Base-by-base conservation (phyloP, 37 sponge, comb jelly and placozoan genomes). In the Aplysina aerophoba region DNA sequence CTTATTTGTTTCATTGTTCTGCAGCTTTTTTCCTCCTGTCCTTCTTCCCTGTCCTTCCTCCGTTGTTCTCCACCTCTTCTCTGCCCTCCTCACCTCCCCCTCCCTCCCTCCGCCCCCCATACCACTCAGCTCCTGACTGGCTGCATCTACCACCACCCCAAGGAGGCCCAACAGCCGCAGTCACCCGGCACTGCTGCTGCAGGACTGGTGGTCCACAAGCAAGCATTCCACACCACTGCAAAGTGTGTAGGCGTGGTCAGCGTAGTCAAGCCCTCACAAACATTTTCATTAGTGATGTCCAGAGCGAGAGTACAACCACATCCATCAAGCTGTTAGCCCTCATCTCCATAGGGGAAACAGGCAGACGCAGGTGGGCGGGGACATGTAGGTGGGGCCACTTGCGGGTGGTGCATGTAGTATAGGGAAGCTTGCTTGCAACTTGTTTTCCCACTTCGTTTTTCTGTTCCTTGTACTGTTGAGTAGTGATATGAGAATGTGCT, bases 261-360 rank as follows among this genome's bases (percentile, higher is more conserved):
- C 79, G 69, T 87, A 19, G 84, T 91, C 25, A 79, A 82, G 20
- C 91, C 95, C 15, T 78, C 39, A 30, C 60, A 90, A 25, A 85
- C 83, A 20, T 37, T 28, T 90, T 97, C 55, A 81, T 95, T 24
- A 50, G 25, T 40, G 91, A 95, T 55, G 61, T 83, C 36, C 39
- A 90, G 88, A 90, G 59, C 73, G 69, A 35, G 21, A 58, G 55
- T 16, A 85, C 81, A 4, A 81, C 92, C 12, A 93, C 89, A 37
- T 88, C 95, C 33, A 86, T 91, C 14, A 88, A 87, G 54, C 77
- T 95, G 15, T 85, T 94, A 20, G 92, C 93, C 71, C 92, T 98
- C 0, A 80, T 96, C 22, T 84, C 95, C 31, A 83, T 98, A 28
- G 99, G 99, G 38, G 99, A 96, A 50, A 98, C 96, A 40, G 99